A percentile compares a stretch with the other conserved stretches of the same genome.
Evolutionary conservation across 2,888 invertebrate species (phyloP).

Genomic region (Melinaea menophilus): DNA sequence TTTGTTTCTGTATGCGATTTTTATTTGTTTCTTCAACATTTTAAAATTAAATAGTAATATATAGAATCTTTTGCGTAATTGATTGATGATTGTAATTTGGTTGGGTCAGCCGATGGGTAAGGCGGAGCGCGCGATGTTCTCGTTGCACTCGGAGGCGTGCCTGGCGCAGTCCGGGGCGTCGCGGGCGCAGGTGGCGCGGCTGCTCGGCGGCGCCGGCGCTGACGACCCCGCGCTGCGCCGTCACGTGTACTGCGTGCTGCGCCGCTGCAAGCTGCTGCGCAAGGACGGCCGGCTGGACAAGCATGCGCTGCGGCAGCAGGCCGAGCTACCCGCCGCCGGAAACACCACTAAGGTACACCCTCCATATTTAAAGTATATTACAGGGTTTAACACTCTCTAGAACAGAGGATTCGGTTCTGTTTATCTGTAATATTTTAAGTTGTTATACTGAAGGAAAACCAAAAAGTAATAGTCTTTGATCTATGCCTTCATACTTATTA

Average conservation of each 20-base stretch:
- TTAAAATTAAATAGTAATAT: too few species aligned
- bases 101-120: slow-evolving; percentile 55
- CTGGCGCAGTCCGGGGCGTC: slow-evolving; percentile 45
- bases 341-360: slow-evolving; percentile 47
- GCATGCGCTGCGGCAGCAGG: slow-evolving; percentile 53
- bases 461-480: too few species aligned
- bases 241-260: slow-evolving; percentile 68
- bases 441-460: too few species aligned
- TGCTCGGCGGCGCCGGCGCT: slow-evolving; percentile 46
- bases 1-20: too few species aligned
- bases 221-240: slow-evolving; percentile 44
- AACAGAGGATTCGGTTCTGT: too few species aligned
- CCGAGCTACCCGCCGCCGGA: slow-evolving; percentile 43
- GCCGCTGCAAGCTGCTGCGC: slow-evolving; percentile 62
- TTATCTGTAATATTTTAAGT: too few species aligned
- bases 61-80: too few species aligned
- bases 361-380: too few species aligned
- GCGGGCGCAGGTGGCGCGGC: slow-evolving; percentile 43
- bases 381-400: too few species aligned
- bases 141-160: slow-evolving; percentile 64
- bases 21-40: too few species aligned
- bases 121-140: slow-evolving; percentile 66
- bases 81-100: too few species aligned
- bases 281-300: slow-evolving; percentile 71
- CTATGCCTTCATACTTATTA: too few species aligned